Percentiles rank a stretch among this genome's conserved stretches.
These are phyloP conservation scores for Callopanchax toddi DNA, from an alignment of 2,113 vertebrate genomes.

Conservation along the genomic window DNA sequence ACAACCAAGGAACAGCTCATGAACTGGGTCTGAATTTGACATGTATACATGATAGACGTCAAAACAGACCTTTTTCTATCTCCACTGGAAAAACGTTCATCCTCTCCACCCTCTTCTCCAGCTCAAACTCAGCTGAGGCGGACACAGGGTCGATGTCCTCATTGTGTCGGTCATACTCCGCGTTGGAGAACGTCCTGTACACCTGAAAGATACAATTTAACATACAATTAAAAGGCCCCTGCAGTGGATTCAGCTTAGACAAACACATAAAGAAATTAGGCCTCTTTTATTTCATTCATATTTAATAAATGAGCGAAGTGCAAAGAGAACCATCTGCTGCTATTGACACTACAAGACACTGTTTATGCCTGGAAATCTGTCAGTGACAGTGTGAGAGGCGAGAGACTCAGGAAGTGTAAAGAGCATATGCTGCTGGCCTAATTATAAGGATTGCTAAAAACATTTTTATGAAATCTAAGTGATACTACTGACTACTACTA, in stretches of 20 bases:
- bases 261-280: not conserved
- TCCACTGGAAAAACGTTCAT: slow-evolving; percentile 91
- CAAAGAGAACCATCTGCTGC: slow-evolving; percentile 35
- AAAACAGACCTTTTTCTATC: slow-evolving; percentile 86
- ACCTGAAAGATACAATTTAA: slow-evolving; percentile 65
- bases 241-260: not conserved
- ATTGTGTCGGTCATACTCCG: slow-evolving; percentile 88
- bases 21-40: not conserved
- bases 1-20: not conserved
- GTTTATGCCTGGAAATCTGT: slow-evolving; percentile 50
- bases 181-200: slow-evolving; percentile 86
- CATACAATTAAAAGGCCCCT: not conserved
- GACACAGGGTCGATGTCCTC: slow-evolving; percentile 90
- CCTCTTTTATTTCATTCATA: not conserved
- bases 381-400: slow-evolving; percentile 13
- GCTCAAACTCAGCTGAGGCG: slow-evolving; percentile 90
- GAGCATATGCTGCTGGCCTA: not conserved
- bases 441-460: slow-evolving; percentile 11
- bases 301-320: slow-evolving; percentile 13
- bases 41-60: not conserved
- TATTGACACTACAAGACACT: slow-evolving; percentile 44
- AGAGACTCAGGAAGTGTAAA: slow-evolving; percentile 11
- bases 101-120: slow-evolving; percentile 92
- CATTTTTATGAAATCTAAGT: not conserved
- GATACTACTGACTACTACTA: not conserved